phyloP scores from a whole-genome alignment of 2,113 vertebrate species.

The Spheniscus mendiculus region DNA sequence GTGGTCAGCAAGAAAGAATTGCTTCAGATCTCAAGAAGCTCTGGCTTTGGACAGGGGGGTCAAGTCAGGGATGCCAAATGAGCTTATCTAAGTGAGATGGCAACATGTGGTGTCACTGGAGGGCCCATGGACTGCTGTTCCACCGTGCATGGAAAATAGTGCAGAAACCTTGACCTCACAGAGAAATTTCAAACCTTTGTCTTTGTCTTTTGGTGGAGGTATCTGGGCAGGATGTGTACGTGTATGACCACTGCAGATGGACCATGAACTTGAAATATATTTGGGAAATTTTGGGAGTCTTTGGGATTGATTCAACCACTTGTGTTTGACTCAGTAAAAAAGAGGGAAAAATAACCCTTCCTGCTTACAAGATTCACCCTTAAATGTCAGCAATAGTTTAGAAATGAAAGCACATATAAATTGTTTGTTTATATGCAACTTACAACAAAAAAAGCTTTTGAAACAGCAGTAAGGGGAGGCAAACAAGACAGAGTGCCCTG shows the following conservation, averaged over 20 bases:
- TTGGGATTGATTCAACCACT: not conserved
- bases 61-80: not conserved
- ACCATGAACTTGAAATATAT: not conserved
- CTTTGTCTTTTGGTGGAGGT: not conserved
- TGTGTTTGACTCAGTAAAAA: not conserved
- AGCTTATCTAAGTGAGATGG: not conserved
- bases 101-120: not conserved
- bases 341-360: not conserved
- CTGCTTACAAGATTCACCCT: not conserved
- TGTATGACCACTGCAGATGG: not conserved
- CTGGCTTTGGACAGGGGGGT: not conserved
- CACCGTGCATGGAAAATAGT: fast-evolving
- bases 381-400: not conserved
- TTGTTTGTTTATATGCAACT: not conserved
- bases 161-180: not conserved
- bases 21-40: not conserved
- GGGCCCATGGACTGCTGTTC: fast-evolving
- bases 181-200: not conserved
- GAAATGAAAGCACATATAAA: not conserved
- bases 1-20: not conserved
- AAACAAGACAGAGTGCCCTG: not conserved
- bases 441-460: not conserved
- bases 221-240: not conserved
- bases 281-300: not conserved
- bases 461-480: not conserved